Conservation (phyloP, 2,113 vertebrate species). For the Fregetta grallaria region DNA sequence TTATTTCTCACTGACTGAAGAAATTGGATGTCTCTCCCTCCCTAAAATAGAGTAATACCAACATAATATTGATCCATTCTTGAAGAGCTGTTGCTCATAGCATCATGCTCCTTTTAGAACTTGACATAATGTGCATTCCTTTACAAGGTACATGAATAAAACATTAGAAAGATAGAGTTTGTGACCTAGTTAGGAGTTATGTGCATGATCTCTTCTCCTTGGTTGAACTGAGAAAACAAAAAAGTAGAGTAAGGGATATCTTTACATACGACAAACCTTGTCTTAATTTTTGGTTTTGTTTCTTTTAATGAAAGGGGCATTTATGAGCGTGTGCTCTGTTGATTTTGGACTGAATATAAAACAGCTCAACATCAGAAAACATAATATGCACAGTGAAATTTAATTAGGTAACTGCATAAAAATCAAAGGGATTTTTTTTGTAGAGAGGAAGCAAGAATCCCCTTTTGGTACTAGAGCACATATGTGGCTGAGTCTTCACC, state of each 20-base stretch:
- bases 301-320: background rate
- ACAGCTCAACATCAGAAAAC: background rate
- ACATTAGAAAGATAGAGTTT: background rate
- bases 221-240: background rate
- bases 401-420: conserved; percentile 1
- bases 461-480: background rate
- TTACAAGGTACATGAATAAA: conserved; percentile 7
- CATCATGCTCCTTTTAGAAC: background rate
- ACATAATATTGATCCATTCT: background rate
- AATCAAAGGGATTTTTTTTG: background rate
- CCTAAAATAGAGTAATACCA: background rate
- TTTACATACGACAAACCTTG: background rate
- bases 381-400: background rate
- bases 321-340: background rate
- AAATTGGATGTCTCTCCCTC: background rate
- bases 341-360: background rate
- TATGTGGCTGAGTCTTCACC: background rate
- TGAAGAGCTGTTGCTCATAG: background rate
- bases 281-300: background rate
- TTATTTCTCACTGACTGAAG: background rate
- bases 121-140: background rate
- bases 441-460: background rate
- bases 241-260: background rate
- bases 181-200: conserved; percentile 15
- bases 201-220: background rate